Base-by-base conservation (phyloP, 2,888 invertebrate genomes). In the Troglohyphantes excavatus region DNA sequence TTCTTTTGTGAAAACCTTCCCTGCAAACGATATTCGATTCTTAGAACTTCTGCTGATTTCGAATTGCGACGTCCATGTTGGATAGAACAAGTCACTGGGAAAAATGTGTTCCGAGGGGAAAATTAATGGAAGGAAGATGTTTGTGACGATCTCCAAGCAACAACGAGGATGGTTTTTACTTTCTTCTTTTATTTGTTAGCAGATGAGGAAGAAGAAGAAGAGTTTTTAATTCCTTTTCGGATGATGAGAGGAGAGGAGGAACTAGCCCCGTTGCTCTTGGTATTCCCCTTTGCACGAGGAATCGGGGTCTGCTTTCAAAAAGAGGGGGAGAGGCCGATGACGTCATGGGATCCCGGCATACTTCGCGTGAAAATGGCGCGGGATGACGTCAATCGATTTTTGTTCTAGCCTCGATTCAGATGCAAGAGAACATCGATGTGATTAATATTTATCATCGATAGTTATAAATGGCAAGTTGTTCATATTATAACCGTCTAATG, bases 351-450 rank as follows among this genome's bases (percentile, higher is more conserved):
- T 46, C 67, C 68, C 68, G 59, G 82, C 82, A 61, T 82, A n/a
- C 82, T 33, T 27, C 65, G 79, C 79, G 79, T 9, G 79, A 67
- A 86, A 79, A 65, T 79, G 70, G 73, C 79, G 79, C 33, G 70
- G 27, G 59, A 79, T 88, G 88, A 88, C 88, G 88, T 88, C 88
- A 88, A 88, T 88, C 88, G 88, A 88, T 88, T 65, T n/a, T 63
- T 39, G 72, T 26, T 43, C 59, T 67, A 75, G 68, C 29, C 53
- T 68, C 27, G 61, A 78, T 73, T 53, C 70, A 29, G 63, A 33
- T 33, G 63, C 17, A 61, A 53, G n/a, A n/a, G n/a, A n/a, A n/a
- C n/a, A n/a, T n/a, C n/a, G n/a, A n/a, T n/a, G n/a, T n/a, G n/a
- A n/a, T n/a, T n/a, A n/a, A n/a, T n/a, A n/a, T n/a, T n/a, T n/a